Evolutionary conservation across 2,113 vertebrate species (phyloP), one percentile per base, ranked within the genome.

Genomic region (Cyanoderma ruficeps): DNA sequence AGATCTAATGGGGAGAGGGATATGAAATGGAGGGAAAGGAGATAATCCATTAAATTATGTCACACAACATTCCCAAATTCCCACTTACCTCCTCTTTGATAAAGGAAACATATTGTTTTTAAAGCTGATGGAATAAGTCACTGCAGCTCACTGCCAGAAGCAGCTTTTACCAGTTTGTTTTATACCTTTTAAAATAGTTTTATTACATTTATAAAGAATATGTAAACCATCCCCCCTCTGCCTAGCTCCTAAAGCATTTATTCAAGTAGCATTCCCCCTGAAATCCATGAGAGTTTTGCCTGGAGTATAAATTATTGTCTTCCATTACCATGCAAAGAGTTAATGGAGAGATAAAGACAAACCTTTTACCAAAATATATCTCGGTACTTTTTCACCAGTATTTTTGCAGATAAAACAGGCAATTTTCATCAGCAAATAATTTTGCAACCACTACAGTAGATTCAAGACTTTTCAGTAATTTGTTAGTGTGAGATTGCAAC

Each of bases 371-470:
- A 71, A 71, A 56, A 91, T 71, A 37, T 16, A 55, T 15, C 39
- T 78, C 0, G 0, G 7, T 25, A 39, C 15, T 50, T 83, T 74
- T 71, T 68, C 44, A 44, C 53, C 68, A 2, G 7, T 16, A 39
- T 11, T 55, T 84, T 77, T 71, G 60, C 21, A 85, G 13, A 27
- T 67, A 35, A 86, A 83, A 27, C 5, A 60, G 56, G 33, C 46
- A 56, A 56, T 44, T 60, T 64, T 64, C 27, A 64, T 50, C 21
- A 42, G 52, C 19, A 85, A 87, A 56, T 60, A 64, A 71, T 86
- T 86, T 79, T 41, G 19, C 19, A 79, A n/a, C 15, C 19, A 56
- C 33, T 92, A 41, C 27, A 88, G 30, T 67, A 44, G 22, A n/a
- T 56, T 67, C 16, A 35, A 75, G 56, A 33, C 6, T 44, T 55